These are phyloP conservation scores for Noctua janthina DNA, from an alignment of 2,888 invertebrate species.

Conservation along the genomic window DNA sequence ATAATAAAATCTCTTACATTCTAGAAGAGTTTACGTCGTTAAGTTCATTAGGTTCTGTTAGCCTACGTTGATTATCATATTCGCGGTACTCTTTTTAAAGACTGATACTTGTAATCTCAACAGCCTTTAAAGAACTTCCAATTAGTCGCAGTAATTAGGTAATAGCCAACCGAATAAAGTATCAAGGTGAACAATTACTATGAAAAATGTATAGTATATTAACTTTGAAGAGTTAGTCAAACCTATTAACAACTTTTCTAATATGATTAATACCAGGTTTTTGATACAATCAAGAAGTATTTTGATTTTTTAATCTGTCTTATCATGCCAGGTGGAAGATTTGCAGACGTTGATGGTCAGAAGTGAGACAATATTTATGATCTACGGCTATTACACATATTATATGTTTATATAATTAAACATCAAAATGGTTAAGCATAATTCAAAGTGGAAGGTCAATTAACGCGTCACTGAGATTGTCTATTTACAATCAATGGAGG, in stretches of 20 bases:
- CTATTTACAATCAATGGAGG: conserved; percentile 1
- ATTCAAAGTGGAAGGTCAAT: conserved; percentile 34
- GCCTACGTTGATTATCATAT: conserved; percentile 2
- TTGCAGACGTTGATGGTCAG: conserved; percentile 7
- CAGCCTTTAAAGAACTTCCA: conserved; percentile 19
- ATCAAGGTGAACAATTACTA: conserved; percentile 22
- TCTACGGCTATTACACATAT: conserved; percentile 36
- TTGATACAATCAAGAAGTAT: not conserved
- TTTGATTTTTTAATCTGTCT: not conserved
- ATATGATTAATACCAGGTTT: conserved; percentile 12
- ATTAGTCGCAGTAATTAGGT: conserved; percentile 45
- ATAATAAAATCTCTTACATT: not conserved
- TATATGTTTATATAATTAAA: conserved; percentile 37
- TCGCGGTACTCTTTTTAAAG: not conserved
- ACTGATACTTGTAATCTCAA: conserved; percentile 19
- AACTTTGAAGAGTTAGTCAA: conserved; percentile 17
- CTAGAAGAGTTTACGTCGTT: not conserved
- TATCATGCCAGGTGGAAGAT: conserved; percentile 35
- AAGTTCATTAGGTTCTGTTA: not conserved
- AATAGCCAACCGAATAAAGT: conserved; percentile 31
- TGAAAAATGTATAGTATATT: conserved; percentile 1
- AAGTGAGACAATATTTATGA: conserved; percentile 29
- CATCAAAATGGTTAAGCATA: conserved; percentile 38
- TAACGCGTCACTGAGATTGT: conserved; percentile 34
- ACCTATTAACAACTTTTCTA: conserved; percentile 19